Conservation (phyloP, 2,888 invertebrate genomes). For the Scelioninae gen. 1 region DNA sequence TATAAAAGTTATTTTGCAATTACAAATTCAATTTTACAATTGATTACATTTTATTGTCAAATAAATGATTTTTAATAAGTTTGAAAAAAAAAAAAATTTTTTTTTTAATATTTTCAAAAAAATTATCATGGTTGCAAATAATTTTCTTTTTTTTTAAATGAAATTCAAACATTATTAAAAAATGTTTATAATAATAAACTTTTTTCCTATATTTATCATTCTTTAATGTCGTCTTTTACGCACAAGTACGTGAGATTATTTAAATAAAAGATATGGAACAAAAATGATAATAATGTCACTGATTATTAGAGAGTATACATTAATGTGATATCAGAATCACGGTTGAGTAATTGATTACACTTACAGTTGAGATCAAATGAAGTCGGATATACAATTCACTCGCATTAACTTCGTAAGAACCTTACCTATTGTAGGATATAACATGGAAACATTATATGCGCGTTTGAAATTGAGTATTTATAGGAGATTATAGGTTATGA, state of each 20-base stretch:
- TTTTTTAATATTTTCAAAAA: no score
- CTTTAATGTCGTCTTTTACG: no score
- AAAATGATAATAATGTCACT: conserved; percentile 5
- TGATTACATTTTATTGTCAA: no score
- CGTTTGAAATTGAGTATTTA: conserved; percentile 53
- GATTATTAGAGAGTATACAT: conserved; percentile 12
- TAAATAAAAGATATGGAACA: not conserved
- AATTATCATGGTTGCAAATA: no score
- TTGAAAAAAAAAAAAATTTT: no score
- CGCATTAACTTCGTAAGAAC: conserved; percentile 38
- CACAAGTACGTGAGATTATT: conserved; percentile 2
- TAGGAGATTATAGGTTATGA: conserved; percentile 65
- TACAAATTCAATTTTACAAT: no score
- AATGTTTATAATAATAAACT: no score
- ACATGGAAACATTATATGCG: conserved; percentile 42
- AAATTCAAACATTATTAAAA: no score
- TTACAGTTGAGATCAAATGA: conserved; percentile 23
- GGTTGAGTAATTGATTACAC: conserved; percentile 39
- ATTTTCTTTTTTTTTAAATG: no score
- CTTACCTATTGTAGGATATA: conserved; percentile 27
- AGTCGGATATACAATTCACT: conserved; percentile 21
- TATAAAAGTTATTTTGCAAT: no score
- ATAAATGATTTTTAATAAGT: no score
- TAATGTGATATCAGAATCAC: conserved; percentile 35
- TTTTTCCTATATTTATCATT: no score